phyloP scores from a whole-genome alignment of 2,888 invertebrate species.

The Phanerotoma sp. region DNA sequence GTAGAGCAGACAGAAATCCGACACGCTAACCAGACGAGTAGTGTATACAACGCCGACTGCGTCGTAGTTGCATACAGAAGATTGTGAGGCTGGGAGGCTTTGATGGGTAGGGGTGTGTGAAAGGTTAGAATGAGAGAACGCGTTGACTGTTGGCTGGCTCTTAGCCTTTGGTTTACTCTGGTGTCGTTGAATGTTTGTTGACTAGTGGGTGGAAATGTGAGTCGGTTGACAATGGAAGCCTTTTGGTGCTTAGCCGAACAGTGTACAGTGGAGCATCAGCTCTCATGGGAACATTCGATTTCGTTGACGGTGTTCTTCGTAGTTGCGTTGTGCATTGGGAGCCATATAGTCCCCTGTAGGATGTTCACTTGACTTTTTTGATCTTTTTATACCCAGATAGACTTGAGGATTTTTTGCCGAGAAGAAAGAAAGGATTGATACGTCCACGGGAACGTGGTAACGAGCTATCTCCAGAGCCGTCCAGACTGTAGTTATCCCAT shows the following conservation, averaged over 20 bases:
- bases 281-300: conserved; percentile 13
- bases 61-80: conserved; percentile 23
- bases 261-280: conserved; percentile 2
- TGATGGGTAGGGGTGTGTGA: conserved; percentile 28
- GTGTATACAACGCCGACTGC: conserved; percentile 23
- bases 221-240: conserved; percentile 50
- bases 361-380: conserved; percentile 8
- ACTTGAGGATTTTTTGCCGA: neutral
- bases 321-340: too few species aligned
- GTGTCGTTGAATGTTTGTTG: conserved; percentile 37
- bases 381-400: neutral
- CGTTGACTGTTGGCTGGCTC: conserved; percentile 22
- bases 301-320: too few species aligned
- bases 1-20: conserved; percentile 55
- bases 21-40: conserved; percentile 43
- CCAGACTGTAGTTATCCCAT: conserved; percentile 30
- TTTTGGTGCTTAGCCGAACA: conserved; percentile 38
- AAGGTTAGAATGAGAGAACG: conserved; percentile 26
- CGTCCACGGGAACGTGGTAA: conserved; percentile 30
- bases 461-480: conserved; percentile 13
- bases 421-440: conserved; percentile 19
- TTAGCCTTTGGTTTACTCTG: conserved; percentile 46
- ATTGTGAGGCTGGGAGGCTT: too few species aligned
- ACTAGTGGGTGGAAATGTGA: conserved; percentile 50
- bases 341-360: too few species aligned